Percentiles rank a stretch among this genome's conserved stretches.
phyloP scores from a whole-genome alignment of 2,113 vertebrate genomes.

The Poeciliopsis occidentalis region DNA sequence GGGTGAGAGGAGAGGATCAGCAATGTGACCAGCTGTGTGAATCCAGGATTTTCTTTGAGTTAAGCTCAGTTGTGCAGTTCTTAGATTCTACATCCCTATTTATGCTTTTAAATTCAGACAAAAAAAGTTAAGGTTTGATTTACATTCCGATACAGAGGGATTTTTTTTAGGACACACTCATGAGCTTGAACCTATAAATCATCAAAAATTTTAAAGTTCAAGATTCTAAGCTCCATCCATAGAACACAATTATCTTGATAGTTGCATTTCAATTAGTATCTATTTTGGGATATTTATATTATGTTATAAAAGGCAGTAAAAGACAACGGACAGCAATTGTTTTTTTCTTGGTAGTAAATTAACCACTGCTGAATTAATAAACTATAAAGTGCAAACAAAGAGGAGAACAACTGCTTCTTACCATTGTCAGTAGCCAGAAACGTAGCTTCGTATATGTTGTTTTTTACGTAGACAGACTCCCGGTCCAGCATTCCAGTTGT shows the following conservation, averaged over 20 bases:
- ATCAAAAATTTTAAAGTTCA: neutral
- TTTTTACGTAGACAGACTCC: constrained; percentile 91
- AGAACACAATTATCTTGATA: neutral
- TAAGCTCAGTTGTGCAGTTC: neutral
- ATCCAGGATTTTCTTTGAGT: constrained; percentile 42
- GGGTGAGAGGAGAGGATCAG: constrained; percentile 31
- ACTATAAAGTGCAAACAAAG: neutral
- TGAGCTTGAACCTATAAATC: neutral
- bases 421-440: constrained; percentile 96
- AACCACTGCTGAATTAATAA: neutral
- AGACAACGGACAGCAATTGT: no score
- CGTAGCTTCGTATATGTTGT: constrained; percentile 94
- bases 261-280: no score
- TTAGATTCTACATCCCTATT: constrained; percentile 10
- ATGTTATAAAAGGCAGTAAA: no score
- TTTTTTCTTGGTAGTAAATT: neutral
- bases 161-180: neutral
- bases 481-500: constrained; percentile 91
- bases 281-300: neutral
- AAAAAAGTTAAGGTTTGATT: constrained; percentile 17
- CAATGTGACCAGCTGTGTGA: constrained; percentile 43
- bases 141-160: neutral
- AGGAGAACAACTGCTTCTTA: constrained; percentile 60
- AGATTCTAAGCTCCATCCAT: neutral
- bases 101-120: constrained; percentile 18